Evolutionary conservation across 2,113 vertebrate species (phyloP).

Genomic region (Ariopsis seemanni): DNA sequence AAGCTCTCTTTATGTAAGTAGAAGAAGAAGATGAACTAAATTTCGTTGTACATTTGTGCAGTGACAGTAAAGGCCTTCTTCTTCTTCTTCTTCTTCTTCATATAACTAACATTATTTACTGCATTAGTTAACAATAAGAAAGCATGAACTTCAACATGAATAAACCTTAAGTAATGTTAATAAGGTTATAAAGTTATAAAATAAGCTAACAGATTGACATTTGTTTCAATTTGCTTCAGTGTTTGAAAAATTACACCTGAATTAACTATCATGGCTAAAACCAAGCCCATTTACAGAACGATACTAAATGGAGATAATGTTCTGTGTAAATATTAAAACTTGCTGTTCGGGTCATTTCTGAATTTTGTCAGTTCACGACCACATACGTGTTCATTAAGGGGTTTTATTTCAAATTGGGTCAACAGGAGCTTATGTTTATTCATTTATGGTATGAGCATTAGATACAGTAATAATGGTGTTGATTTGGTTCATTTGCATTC

Average conservation of each 20-base stretch:
- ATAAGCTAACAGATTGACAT: not conserved
- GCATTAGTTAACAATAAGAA: not conserved
- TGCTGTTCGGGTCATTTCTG: not conserved
- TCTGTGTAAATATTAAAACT: not conserved
- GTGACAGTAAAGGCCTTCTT: too few species aligned
- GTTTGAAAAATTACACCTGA: not conserved
- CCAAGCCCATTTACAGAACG: not conserved
- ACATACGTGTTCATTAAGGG: not conserved
- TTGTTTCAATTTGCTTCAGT: not conserved
- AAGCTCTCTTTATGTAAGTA: not conserved
- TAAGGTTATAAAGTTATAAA: not conserved
- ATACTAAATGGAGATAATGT: not conserved
- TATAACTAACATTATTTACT: not conserved
- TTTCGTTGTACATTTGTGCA: too few species aligned
- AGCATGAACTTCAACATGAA: not conserved
- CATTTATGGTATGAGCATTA: not conserved
- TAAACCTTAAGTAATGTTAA: not conserved
- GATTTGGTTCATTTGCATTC: not conserved
- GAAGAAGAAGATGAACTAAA: too few species aligned
- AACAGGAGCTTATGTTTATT: not conserved
- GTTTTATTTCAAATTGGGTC: not conserved
- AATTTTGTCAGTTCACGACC: not conserved
- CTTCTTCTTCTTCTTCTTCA: too few species aligned
- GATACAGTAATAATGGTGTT: not conserved
- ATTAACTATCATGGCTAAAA: not conserved